These are phyloP conservation scores for Oreohelix idahoensis DNA, from an alignment of 1,140 invertebrate species.

Conservation along the genomic window DNA sequence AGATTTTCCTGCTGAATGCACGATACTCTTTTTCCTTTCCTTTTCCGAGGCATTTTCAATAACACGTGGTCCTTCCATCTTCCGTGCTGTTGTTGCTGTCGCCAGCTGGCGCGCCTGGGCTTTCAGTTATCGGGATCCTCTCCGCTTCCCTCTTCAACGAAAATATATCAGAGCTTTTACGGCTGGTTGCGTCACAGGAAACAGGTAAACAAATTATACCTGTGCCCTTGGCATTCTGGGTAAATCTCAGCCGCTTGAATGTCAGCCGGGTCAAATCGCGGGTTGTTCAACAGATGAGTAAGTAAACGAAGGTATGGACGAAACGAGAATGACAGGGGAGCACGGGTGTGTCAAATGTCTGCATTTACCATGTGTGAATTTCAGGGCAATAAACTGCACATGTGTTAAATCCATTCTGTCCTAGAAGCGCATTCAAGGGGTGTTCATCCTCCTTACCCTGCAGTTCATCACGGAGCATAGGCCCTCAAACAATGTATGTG, in stretches of 20 bases:
- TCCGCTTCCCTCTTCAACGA: not conserved
- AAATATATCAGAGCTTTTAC: slow-evolving; percentile 25
- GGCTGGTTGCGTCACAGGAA: slow-evolving; percentile 26
- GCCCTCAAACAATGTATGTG: too few relatives aligned
- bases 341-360: not conserved
- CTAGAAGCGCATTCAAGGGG: too few relatives aligned
- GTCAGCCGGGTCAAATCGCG: not conserved
- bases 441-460: too few relatives aligned
- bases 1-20: too few relatives aligned
- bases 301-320: not conserved
- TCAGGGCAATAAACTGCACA: not conserved
- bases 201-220: slow-evolving; percentile 34
- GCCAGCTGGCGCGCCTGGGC: not conserved
- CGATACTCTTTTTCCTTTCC: not conserved
- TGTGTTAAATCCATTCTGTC: not conserved
- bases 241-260: slow-evolving; percentile 17
- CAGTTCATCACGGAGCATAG: too few relatives aligned
- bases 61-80: not conserved
- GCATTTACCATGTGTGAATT: not conserved
- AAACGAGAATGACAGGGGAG: too few relatives aligned
- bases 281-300: slow-evolving; percentile 27
- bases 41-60: not conserved
- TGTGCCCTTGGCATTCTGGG: slow-evolving; percentile 33
- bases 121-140: not conserved
- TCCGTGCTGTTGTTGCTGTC: not conserved